Percentiles rank a stretch among this genome's conserved stretches.
Conservation (phyloP, 2,113 vertebrate genomes). For the Asarcornis scutulata region DNA sequence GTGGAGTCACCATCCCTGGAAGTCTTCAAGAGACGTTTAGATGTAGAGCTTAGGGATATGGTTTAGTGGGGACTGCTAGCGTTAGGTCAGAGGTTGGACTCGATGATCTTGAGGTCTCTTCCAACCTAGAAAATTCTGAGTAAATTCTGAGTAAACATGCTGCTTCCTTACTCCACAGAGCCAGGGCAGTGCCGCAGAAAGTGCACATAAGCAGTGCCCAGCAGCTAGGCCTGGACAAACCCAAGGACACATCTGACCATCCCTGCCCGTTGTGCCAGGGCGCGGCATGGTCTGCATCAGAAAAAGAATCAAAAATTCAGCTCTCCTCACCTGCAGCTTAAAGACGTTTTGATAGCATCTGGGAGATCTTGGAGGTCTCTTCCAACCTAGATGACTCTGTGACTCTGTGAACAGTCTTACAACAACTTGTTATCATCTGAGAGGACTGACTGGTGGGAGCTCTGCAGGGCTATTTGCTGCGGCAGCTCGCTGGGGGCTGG, state of each 20-base stretch:
- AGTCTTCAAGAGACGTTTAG: too few relatives aligned
- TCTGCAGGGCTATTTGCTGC: background rate
- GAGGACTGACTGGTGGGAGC: background rate
- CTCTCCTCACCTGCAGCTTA: background rate
- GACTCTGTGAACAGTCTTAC: too few relatives aligned
- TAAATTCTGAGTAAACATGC: too few relatives aligned
- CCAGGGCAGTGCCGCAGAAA: background rate
- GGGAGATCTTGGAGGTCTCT: background rate
- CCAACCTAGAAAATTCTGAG: too few relatives aligned
- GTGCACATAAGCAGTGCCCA: background rate
- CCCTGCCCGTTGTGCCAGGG: background rate
- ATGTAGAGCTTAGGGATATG: too few relatives aligned
- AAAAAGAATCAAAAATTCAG: background rate
- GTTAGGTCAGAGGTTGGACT: too few relatives aligned
- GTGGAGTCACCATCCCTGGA: too few relatives aligned
- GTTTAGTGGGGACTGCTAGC: too few relatives aligned
- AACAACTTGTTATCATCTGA: rapidly evolving
- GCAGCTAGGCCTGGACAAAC: background rate
- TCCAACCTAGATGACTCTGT: too few relatives aligned
- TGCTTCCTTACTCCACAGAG: background rate
- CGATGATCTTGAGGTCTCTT: too few relatives aligned
- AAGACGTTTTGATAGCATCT: background rate
- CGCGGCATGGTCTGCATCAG: background rate
- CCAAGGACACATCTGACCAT: background rate
- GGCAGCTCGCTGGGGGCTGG: background rate